Evolutionary conservation across 2,797 vertebrate species (phyloP), one percentile per base, ranked within the genome.

Genomic region (Gymnocypris eckloni): DNA sequence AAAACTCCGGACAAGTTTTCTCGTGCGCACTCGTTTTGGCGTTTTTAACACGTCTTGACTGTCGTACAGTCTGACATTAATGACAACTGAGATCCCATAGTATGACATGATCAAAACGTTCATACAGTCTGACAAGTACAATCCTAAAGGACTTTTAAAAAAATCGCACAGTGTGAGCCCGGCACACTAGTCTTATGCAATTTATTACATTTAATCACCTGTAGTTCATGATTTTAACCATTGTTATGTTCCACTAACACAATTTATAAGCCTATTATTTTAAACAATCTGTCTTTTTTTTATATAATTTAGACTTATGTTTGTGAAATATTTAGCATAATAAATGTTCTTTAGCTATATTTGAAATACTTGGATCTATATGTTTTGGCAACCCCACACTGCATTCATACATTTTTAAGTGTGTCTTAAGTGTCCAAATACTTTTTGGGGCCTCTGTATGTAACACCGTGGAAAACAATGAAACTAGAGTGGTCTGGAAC

Each of bases 391-490:
- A 39, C 10, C 9, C 41, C 67, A 56, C 67, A 37, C 28, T 33
- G 56, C 41, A n/a, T 72, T 82, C 39, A 75, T 83, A 9, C 25
- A 81, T 81, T 45, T 69, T 67, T 79, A 61, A 64, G 9, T 13
- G 25, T 45, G 12, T 7, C 56, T 75, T 64, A 37, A 48, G 28
- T 84, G 59, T 84, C 56, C 45, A 54, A 69, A 41, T 69, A 41
- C 61, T 84, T 84, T 28, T 4, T 18, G 8, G 37, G 4, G 48
- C 20, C 61, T 39, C 45, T 16, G 61, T 33, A 52, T 8, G 25
- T 69, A 69, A 56, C 50, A 69, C n/a, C 18, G n/a, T 20, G 59
- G 28, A 54, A 77, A 84, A 84, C 61, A 84, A 54, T 67, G 82
- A 84, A 84, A 77, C 72, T 13, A 45, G 83, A 84, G 83, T 43